phyloP scores from a whole-genome alignment of 2,888 invertebrate species.

The Scotopteryx bipunctaria region DNA sequence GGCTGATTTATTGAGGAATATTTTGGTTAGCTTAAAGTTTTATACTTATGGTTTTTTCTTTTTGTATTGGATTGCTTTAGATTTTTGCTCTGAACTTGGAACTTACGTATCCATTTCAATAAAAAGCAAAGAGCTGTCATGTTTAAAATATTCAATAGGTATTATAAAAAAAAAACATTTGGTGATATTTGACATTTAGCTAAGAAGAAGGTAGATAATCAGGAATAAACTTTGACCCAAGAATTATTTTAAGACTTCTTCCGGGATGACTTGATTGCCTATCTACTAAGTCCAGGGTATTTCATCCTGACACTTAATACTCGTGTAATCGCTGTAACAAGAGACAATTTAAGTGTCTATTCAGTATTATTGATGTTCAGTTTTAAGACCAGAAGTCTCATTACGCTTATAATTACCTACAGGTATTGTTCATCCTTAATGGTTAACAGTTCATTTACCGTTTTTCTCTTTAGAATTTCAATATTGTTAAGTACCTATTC shows the following conservation, averaged over 20 bases:
- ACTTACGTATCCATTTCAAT: too few relatives aligned
- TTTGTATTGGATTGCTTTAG: too few relatives aligned
- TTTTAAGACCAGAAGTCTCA: slow-evolving; percentile 23
- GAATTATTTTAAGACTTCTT: too few relatives aligned
- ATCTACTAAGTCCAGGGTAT: not conserved
- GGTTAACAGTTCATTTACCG: slow-evolving; percentile 23
- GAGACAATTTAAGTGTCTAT: slow-evolving; percentile 8
- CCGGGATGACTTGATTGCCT: not conserved
- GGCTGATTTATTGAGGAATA: not conserved
- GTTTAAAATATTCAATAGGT: not conserved
- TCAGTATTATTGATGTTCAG: slow-evolving; percentile 12
- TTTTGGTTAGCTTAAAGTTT: not conserved
- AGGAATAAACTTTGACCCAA: too few relatives aligned
- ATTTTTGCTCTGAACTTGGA: too few relatives aligned
- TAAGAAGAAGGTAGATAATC: too few relatives aligned
- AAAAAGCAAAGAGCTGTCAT: too few relatives aligned
- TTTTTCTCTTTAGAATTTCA: slow-evolving; percentile 15
- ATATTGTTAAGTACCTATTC: slow-evolving; percentile 16
- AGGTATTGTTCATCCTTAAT: slow-evolving; percentile 19
- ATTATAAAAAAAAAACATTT: too few relatives aligned
- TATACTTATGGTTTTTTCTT: not conserved
- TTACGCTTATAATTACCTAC: slow-evolving; percentile 15
- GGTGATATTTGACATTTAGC: too few relatives aligned
- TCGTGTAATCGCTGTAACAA: not conserved
- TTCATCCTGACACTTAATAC: not conserved